Evolutionary conservation across 2,888 invertebrate genomes (phyloP).

Genomic region (Mimas tiliae): DNA sequence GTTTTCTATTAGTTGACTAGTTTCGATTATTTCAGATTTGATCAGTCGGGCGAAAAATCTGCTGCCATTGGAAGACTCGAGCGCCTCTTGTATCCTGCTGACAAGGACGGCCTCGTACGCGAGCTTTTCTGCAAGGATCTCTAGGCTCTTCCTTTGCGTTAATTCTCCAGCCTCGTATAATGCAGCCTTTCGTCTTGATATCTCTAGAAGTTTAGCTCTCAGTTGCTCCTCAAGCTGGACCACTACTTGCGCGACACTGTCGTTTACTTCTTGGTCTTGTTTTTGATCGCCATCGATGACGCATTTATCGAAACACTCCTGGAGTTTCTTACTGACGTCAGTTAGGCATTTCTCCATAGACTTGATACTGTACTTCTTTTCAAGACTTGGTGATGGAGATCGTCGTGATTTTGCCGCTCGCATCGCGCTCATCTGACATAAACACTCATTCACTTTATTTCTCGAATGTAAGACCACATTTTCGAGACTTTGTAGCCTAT

Average conservation of each 20-base stretch:
- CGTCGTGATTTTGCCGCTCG: slow-evolving; percentile 86
- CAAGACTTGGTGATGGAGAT: slow-evolving; percentile 87
- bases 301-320: slow-evolving; percentile 85
- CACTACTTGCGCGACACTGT: slow-evolving; percentile 85
- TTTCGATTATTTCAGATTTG: slow-evolving; percentile 89
- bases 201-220: slow-evolving; percentile 87
- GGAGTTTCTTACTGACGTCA: slow-evolving; percentile 86
- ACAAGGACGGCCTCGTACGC: slow-evolving; percentile 92
- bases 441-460: slow-evolving; percentile 88
- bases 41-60: slow-evolving; percentile 86
- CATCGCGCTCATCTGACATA: slow-evolving; percentile 86
- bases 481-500: slow-evolving; percentile 86
- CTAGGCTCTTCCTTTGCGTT: slow-evolving; percentile 87
- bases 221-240: slow-evolving; percentile 88
- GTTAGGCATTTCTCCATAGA: slow-evolving; percentile 87
- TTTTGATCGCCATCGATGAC: slow-evolving; percentile 78
- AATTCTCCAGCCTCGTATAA: slow-evolving; percentile 88
- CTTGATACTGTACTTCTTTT: slow-evolving; percentile 86
- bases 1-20: slow-evolving; percentile 90
- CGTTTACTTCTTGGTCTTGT: slow-evolving; percentile 61
- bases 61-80: slow-evolving; percentile 84
- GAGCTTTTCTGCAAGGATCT: slow-evolving; percentile 90
- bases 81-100: slow-evolving; percentile 87
- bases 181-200: slow-evolving; percentile 87
- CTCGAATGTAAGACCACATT: slow-evolving; percentile 86